Evolutionary conservation across 2,797 vertebrate species (phyloP).

Genomic region (Synaphobranchus kaupii): DNA sequence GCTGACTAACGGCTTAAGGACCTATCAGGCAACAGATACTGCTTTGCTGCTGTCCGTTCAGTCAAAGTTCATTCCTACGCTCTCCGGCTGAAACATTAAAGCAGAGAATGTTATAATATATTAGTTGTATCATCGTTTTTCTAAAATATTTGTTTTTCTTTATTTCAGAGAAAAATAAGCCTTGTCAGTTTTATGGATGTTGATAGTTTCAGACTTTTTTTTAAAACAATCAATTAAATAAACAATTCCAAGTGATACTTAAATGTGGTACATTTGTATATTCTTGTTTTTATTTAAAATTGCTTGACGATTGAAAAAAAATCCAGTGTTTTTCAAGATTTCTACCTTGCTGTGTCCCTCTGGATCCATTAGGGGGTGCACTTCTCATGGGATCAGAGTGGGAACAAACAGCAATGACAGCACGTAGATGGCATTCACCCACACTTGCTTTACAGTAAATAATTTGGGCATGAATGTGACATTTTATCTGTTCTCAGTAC

Average conservation of each 20-base stretch:
- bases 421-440: conserved; percentile 25
- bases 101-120: neutral
- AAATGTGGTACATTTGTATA: neutral
- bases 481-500: conserved; percentile 64
- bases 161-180: neutral
- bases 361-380: conserved; percentile 59
- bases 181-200: neutral
- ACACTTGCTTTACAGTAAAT: conserved; percentile 26
- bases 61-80: neutral
- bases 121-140: neutral
- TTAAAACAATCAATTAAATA: neutral
- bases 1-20: neutral
- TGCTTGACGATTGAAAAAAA: neutral
- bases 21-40: neutral
- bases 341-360: conserved; percentile 44
- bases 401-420: conserved; percentile 35
- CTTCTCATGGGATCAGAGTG: conserved; percentile 54
- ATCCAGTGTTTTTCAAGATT: neutral
- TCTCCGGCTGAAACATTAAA: neutral
- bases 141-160: neutral
- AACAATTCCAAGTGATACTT: neutral
- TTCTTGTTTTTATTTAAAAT: neutral
- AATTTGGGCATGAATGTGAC: conserved; percentile 57
- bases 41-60: neutral
- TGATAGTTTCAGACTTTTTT: too few species aligned